phyloP scores from a whole-genome alignment of 1,140 invertebrate species.

The Brachionus plicatilis region DNA sequence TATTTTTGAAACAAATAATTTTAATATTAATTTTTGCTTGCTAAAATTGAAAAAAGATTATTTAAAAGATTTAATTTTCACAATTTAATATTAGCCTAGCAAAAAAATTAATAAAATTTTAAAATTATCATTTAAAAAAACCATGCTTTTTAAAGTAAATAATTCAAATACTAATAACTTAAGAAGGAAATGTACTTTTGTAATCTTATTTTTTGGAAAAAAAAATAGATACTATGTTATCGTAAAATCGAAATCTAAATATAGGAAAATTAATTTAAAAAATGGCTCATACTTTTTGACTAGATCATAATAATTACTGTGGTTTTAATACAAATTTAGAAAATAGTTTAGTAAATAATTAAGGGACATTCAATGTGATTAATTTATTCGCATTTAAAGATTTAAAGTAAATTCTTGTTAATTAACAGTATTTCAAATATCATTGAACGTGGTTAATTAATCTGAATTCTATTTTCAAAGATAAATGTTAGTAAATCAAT shows the following conservation, averaged over 20 bases:
- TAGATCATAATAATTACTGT: not conserved
- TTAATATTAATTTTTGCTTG: too few species aligned
- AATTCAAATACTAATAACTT: too few species aligned
- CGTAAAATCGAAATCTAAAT: not conserved
- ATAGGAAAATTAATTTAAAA: not conserved
- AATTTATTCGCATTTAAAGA: not conserved
- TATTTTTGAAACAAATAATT: too few species aligned
- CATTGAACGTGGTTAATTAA: not conserved
- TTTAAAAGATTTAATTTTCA: too few species aligned
- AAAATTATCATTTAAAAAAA: too few species aligned
- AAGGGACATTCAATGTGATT: not conserved
- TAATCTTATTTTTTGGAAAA: too few species aligned
- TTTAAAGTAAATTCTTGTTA: not conserved
- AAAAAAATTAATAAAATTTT: too few species aligned
- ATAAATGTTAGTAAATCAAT: not conserved
- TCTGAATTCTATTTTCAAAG: not conserved
- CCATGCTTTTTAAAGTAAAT: too few species aligned
- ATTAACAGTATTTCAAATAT: not conserved
- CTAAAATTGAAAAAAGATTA: too few species aligned
- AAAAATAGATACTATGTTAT: too few species aligned
- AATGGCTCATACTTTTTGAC: not conserved
- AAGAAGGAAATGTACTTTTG: too few species aligned
- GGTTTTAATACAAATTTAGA: not conserved
- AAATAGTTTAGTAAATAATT: not conserved
- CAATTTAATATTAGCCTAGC: too few species aligned